Evolutionary conservation across 1,140 invertebrate species (phyloP).

Genomic region (Drosophila baimaii): DNA sequence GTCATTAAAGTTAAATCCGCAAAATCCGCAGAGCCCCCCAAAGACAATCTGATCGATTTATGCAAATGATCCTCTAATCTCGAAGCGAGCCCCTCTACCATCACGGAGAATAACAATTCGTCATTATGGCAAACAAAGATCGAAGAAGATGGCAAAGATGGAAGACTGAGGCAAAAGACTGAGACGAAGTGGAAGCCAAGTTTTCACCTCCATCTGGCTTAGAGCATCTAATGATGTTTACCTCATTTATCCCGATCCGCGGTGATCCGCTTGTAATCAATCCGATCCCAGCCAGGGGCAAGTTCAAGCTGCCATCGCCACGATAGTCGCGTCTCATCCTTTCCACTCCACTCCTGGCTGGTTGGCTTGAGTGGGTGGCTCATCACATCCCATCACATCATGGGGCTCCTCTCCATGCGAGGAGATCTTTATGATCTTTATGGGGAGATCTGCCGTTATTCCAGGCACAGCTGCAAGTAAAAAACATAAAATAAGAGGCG

Average conservation of each 20-base stretch:
- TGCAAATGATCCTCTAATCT: conserved; percentile 49
- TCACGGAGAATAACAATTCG: conserved; percentile 47
- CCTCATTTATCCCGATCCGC: conserved; percentile 53
- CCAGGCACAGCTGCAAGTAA: conserved; percentile 32
- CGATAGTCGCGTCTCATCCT: conserved; percentile 41
- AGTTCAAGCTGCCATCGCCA: conserved; percentile 43
- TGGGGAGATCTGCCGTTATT: conserved; percentile 45
- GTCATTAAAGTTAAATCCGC: conserved; percentile 21
- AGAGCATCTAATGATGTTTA: conserved; percentile 52
- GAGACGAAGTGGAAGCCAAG: conserved; percentile 1
- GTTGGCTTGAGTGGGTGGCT: conserved; percentile 38
- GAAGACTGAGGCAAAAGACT: background rate
- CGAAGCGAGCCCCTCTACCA: background rate
- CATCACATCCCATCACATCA: conserved; percentile 23
- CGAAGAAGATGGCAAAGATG: background rate
- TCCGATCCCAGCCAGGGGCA: conserved; percentile 46
- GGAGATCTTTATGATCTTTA: conserved; percentile 23
- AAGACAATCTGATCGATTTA: conserved; percentile 46
- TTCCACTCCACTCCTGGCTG: conserved; percentile 26
- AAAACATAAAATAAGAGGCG: conserved; percentile 26
- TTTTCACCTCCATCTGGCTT: conserved; percentile 38
- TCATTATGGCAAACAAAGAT: conserved; percentile 60
- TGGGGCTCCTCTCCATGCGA: conserved; percentile 1
- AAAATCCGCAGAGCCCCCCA: conserved; percentile 19
- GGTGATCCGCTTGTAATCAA: conserved; percentile 49